A percentile compares a stretch with the other conserved stretches of the same genome.
These are phyloP conservation scores for Drosophila greeni DNA, from an alignment of 2,888 invertebrate genomes.

Conservation along the genomic window DNA sequence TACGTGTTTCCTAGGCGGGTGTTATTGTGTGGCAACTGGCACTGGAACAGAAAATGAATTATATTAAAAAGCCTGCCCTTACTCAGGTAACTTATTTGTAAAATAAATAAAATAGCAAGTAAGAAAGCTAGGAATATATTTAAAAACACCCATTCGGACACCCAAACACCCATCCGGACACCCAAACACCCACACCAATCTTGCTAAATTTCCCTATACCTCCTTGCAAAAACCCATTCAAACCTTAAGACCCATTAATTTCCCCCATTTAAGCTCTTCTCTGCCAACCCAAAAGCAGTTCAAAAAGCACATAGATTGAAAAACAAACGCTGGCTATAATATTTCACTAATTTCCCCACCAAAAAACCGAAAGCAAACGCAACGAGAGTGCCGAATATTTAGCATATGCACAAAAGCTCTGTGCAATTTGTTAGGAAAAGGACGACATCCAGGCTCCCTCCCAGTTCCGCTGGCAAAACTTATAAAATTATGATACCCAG, in stretches of 20 bases:
- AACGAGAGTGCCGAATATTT: conserved; percentile 18
- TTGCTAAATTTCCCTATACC: neutral
- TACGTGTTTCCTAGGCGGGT: neutral
- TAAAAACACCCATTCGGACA: too few species aligned
- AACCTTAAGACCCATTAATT: neutral
- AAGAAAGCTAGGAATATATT: too few species aligned
- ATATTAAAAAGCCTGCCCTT: neutral
- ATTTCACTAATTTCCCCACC: conserved; percentile 51
- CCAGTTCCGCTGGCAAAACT: conserved; percentile 46
- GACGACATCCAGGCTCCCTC: conserved; percentile 1
- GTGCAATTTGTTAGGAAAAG: conserved; percentile 59
- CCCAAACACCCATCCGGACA: too few species aligned
- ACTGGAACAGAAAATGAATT: neutral
- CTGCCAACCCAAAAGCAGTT: neutral
- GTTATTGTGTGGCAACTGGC: neutral
- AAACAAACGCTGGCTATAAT: conserved; percentile 32
- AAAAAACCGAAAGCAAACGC: neutral
- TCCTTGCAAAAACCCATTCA: neutral
- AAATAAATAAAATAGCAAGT: neutral
- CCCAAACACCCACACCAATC: too few species aligned
- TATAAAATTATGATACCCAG: conserved; percentile 70
- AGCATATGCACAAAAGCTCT: conserved; percentile 58
- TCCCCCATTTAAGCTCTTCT: too few species aligned
- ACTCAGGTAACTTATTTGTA: too few species aligned
- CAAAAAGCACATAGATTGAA: conserved; percentile 7